Evolutionary conservation across 1,140 invertebrate species (phyloP).

Genomic region (Zaprionus vittiger): DNA sequence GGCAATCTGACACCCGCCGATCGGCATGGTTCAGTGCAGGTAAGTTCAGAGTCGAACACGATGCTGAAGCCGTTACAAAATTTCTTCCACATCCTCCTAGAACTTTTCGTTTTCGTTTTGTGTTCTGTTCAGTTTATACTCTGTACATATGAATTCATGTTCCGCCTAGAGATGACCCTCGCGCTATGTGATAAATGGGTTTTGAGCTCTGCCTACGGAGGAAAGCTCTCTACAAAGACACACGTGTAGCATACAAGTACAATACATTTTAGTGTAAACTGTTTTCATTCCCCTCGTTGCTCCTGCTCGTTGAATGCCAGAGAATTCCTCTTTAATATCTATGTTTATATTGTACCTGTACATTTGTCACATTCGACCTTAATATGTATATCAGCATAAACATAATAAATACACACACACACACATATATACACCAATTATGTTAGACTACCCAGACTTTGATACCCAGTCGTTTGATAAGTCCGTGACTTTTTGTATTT

Average conservation of each 20-base stretch:
- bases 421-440: neutral
- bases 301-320: conserved; percentile 38
- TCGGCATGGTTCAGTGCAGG: conserved; percentile 97
- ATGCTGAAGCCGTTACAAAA: conserved; percentile 19
- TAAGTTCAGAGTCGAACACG: conserved; percentile 85
- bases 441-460: neutral
- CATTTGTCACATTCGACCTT: neutral
- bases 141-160: conserved; percentile 34
- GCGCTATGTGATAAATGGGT: neutral
- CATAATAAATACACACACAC: conserved; percentile 7
- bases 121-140: conserved; percentile 26
- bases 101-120: conserved; percentile 27
- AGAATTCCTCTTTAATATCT: conserved; percentile 15
- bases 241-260: conserved; percentile 11
- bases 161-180: conserved; percentile 6
- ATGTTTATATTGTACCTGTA: conserved; percentile 19
- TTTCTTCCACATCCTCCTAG: conserved; percentile 20
- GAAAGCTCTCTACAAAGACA: neutral
- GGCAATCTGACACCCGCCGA: conserved; percentile 95
- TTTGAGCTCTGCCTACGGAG: neutral
- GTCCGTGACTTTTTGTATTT: too few species aligned
- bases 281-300: conserved; percentile 10
- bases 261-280: conserved; percentile 11
- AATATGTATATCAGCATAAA: conserved; percentile 9
- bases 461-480: too few species aligned